Evolutionary conservation across 2,113 vertebrate genomes (phyloP).

Genomic region (Fregetta grallaria): DNA sequence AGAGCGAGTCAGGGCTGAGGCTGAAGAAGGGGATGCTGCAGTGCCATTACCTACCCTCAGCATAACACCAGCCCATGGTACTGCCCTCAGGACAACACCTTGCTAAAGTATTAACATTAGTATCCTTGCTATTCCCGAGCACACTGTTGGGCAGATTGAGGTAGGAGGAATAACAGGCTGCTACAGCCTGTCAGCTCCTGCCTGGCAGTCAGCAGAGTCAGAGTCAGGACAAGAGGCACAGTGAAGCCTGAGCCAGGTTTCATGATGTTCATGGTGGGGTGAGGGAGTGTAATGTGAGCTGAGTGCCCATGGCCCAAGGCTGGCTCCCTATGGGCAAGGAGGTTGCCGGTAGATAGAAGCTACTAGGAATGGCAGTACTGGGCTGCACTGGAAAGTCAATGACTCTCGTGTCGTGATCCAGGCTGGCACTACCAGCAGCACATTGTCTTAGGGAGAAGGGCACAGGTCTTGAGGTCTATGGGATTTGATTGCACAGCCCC

Average conservation of each 20-base stretch:
- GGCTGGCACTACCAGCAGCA: not conserved
- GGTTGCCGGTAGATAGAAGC: not conserved
- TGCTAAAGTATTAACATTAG: not conserved
- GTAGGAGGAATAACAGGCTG: not conserved
- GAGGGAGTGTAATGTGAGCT: not conserved
- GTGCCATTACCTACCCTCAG: slow-evolving; percentile 69
- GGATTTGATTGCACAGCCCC: not conserved
- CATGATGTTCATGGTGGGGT: not conserved
- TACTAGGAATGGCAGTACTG: not conserved
- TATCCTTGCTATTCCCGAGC: not conserved
- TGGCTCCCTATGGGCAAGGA: not conserved
- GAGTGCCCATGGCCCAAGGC: not conserved
- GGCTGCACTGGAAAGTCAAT: not conserved
- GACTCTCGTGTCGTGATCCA: rapidly evolving
- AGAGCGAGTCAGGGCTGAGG: not conserved
- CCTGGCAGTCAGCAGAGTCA: not conserved
- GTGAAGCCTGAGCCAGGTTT: not conserved
- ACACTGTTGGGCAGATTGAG: not conserved
- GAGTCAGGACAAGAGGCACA: not conserved
- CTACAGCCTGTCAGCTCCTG: not conserved
- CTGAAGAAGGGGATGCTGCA: slow-evolving; percentile 51
- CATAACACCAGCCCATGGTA: slow-evolving; percentile 62
- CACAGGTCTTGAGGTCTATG: not conserved
- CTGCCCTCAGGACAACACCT: not conserved
- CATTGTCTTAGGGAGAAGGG: not conserved